Evolutionary conservation across 2,113 vertebrate genomes (phyloP).

Genomic region (Rhipidura dahli): DNA sequence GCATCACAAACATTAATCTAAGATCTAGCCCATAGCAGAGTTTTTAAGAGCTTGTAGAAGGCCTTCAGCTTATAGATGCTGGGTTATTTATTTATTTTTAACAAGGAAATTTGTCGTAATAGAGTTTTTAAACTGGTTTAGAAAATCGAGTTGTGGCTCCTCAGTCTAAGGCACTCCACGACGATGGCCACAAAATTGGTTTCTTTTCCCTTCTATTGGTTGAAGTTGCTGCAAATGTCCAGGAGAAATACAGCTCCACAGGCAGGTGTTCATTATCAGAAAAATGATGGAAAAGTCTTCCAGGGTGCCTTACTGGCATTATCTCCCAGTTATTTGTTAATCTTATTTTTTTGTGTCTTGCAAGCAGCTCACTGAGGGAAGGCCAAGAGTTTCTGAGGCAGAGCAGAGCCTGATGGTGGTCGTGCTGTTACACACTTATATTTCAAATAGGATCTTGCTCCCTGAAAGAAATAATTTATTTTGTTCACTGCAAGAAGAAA

Average conservation of each 20-base stretch:
- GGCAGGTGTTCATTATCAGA: constrained; percentile 21
- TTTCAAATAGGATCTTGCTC: neutral
- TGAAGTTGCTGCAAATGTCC: neutral
- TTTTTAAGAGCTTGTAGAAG: constrained; percentile 57
- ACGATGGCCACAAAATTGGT: neutral
- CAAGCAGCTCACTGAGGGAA: neutral
- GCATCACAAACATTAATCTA: constrained; percentile 69
- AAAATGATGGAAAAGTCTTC: neutral
- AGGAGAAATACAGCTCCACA: neutral
- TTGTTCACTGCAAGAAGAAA: neutral
- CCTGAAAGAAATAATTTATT: neutral
- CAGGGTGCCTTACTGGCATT: neutral
- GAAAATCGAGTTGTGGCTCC: neutral
- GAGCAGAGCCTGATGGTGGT: neutral
- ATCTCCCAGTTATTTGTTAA: neutral
- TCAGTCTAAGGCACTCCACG: neutral
- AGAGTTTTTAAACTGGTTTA: constrained; percentile 32
- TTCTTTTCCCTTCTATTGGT: neutral
- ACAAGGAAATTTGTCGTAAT: neutral
- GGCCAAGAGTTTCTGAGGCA: neutral
- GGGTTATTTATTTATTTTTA: constrained; percentile 51
- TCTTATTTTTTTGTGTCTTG: neutral
- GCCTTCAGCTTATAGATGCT: neutral
- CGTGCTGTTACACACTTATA: neutral
- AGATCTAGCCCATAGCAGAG: constrained; percentile 59